Evolutionary conservation across 2,888 invertebrate genomes (phyloP).

Genomic region (Cantharis rufa): DNA sequence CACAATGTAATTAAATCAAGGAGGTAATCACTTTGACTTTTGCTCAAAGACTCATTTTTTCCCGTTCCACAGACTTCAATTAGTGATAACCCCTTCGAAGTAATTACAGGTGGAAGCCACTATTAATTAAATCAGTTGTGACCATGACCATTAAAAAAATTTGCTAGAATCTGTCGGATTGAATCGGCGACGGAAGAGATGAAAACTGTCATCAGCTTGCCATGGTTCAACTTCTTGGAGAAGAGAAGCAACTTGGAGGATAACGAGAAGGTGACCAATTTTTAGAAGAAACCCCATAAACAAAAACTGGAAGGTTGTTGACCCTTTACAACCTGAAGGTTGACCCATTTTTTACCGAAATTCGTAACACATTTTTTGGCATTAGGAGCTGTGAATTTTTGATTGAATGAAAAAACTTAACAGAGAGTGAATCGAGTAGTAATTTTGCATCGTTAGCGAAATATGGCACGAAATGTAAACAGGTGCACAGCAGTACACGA

Average conservation of each 20-base stretch:
- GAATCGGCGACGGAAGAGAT: not conserved
- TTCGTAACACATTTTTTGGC: not conserved
- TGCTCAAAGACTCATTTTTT: no score
- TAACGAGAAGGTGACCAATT: no score
- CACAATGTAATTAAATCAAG: not conserved
- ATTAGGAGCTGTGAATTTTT: not conserved
- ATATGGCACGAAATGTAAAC: conserved; percentile 22
- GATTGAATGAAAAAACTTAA: not conserved
- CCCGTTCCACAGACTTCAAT: no score
- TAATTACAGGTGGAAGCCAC: no score
- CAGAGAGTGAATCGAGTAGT: not conserved
- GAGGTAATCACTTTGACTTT: not conserved
- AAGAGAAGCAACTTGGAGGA: no score
- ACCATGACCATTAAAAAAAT: no score
- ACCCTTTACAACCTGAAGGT: not conserved
- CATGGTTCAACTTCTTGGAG: not conserved
- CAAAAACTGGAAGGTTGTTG: not conserved
- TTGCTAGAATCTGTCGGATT: not conserved
- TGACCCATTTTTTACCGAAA: not conserved
- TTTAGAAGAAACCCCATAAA: not conserved
- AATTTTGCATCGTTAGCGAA: conserved; percentile 10
- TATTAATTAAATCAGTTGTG: no score
- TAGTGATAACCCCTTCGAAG: no score
- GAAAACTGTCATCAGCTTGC: not conserved
- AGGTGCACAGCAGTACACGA: conserved; percentile 23